Percentiles rank a stretch among this genome's conserved stretches.
Evolutionary conservation across 2,113 vertebrate species (phyloP).

Genomic region (Rhinolophus ferrumequinum): DNA sequence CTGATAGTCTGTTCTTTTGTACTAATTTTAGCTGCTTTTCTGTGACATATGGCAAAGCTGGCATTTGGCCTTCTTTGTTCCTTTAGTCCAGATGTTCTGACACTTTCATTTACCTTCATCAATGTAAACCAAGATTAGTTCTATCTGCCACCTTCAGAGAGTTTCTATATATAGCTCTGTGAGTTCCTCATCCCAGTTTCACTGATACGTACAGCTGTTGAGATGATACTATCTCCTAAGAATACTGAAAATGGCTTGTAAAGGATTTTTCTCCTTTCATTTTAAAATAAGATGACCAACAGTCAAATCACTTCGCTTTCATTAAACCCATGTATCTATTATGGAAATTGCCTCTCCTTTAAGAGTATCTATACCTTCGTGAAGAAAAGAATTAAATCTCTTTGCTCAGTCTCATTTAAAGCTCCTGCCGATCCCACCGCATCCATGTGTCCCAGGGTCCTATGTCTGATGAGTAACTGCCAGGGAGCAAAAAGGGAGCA

Average conservation of each 20-base stretch:
- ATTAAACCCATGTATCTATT: slow-evolving; percentile 45
- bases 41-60: background rate
- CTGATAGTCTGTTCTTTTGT: background rate
- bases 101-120: slow-evolving; percentile 59
- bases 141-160: slow-evolving; percentile 45
- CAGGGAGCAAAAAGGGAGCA: background rate
- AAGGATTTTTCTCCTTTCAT: slow-evolving; percentile 43
- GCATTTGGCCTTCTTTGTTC: slow-evolving; percentile 23
- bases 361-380: background rate
- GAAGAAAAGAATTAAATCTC: background rate
- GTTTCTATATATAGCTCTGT: slow-evolving; percentile 64
- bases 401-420: background rate
- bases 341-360: background rate
- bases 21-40: slow-evolving; percentile 55
- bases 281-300: slow-evolving; percentile 67
- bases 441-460: background rate
- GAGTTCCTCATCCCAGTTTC: slow-evolving; percentile 69
- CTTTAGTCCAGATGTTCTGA: slow-evolving; percentile 42
- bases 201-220: slow-evolving; percentile 57
- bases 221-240: background rate
- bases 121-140: slow-evolving; percentile 27
- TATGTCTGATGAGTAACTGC: background rate
- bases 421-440: background rate
- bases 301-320: slow-evolving; percentile 67
- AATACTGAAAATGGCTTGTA: slow-evolving; percentile 56